Conservation (phyloP, 2,113 vertebrate genomes). For the Syrrhaptes paradoxus region DNA sequence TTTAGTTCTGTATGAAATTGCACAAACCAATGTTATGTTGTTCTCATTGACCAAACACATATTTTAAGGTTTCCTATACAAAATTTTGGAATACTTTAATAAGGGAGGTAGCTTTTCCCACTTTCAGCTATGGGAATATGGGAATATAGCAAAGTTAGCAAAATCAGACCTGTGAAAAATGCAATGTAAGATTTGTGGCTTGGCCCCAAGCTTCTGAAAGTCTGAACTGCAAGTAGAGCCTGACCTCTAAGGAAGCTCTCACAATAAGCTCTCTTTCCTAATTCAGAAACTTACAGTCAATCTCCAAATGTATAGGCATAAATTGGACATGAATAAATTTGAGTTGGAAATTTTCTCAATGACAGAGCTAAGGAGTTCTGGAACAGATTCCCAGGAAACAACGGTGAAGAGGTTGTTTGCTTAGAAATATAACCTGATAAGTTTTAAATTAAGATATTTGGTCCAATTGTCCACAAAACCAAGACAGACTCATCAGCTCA, state of each 20-base stretch:
- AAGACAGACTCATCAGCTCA: neutral
- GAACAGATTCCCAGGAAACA: neutral
- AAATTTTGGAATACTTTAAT: conserved; percentile 16
- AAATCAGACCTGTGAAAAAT: conserved; percentile 53
- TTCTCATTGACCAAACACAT: neutral
- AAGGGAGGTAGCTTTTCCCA: neutral
- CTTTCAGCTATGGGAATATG: conserved; percentile 2
- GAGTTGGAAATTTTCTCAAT: neutral
- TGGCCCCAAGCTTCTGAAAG: conserved; percentile 1
- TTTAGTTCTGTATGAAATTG: neutral
- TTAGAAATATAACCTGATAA: neutral
- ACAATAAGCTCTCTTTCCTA: neutral
- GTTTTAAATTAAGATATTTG: neutral
- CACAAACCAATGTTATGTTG: neutral
- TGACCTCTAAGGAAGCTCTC: neutral
- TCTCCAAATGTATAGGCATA: neutral
- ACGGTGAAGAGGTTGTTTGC: neutral
- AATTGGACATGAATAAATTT: neutral
- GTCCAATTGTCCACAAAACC: neutral
- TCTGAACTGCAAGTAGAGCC: neutral
- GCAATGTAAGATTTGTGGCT: conserved; percentile 53
- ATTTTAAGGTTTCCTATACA: conserved; percentile 32
- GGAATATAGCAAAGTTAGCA: neutral
- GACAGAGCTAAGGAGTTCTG: neutral
- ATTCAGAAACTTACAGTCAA: neutral